These are phyloP conservation scores for Galemys pyrenaicus DNA, from an alignment of 2,113 vertebrate species.

Conservation along the genomic window DNA sequence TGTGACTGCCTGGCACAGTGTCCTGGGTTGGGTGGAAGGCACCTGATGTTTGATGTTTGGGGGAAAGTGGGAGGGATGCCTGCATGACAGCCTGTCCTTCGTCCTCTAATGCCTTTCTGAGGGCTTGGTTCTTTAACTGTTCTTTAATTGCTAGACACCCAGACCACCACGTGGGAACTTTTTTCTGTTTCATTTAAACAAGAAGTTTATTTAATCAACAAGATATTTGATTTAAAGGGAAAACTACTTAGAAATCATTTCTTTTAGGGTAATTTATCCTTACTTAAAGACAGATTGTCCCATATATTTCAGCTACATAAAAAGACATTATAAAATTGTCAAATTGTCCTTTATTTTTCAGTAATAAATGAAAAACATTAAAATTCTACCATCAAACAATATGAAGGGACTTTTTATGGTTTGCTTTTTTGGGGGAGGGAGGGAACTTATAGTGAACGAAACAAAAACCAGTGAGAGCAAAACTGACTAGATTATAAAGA, in stretches of 20 bases:
- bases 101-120: background rate
- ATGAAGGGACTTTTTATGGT: constrained; percentile 65
- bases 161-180: background rate
- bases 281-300: constrained; percentile 85
- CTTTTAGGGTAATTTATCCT: constrained; percentile 85
- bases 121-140: background rate
- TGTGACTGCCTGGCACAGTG: background rate
- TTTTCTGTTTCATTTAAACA: constrained; percentile 87
- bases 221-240: constrained; percentile 84
- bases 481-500: constrained; percentile 84
- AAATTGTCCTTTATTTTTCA: constrained; percentile 88
- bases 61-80: background rate
- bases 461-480: constrained; percentile 79
- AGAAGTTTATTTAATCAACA: constrained; percentile 91
- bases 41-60: background rate
- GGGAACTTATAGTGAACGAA: too few relatives aligned
- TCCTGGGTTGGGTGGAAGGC: background rate
- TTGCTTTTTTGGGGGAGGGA: background rate
- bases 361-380: constrained; percentile 86
- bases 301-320: constrained; percentile 88
- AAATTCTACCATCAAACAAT: constrained; percentile 82
- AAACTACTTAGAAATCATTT: constrained; percentile 85
- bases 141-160: background rate
- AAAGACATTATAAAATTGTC: constrained; percentile 86
- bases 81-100: accelerated